Conservation (phyloP, 2,113 vertebrate genomes). For the Silurus asotus region DNA sequence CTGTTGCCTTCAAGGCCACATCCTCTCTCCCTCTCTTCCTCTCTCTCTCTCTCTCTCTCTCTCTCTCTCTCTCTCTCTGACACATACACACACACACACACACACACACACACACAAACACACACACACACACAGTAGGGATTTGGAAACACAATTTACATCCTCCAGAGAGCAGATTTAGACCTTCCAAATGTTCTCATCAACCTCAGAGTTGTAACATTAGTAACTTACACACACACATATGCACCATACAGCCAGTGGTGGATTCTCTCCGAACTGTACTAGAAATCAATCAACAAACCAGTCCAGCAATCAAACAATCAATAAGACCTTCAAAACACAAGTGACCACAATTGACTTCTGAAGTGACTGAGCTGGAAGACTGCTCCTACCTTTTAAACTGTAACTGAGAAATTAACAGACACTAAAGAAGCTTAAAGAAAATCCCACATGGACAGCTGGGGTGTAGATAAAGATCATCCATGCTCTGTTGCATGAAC, state of each 20-base stretch:
- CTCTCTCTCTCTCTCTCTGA: background rate
- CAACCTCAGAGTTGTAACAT: conserved; percentile 3
- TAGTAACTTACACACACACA: background rate
- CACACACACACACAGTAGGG: background rate
- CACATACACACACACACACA: conserved; percentile 28
- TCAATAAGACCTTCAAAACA: conserved; percentile 56
- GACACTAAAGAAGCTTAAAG: background rate
- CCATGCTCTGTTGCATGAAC: background rate
- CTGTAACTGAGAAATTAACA: conserved; percentile 15
- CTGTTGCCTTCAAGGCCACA: conserved; percentile 35
- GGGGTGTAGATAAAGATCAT: background rate
- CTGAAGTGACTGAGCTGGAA: conserved; percentile 24
- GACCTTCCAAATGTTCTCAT: conserved; percentile 8
- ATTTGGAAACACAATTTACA: conserved; percentile 17
- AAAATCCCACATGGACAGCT: background rate
- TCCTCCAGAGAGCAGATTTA: conserved; percentile 5
- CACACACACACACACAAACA: conserved; percentile 16
- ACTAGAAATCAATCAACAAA: conserved; percentile 53
- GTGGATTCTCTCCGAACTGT: background rate
- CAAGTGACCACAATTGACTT: conserved; percentile 32
- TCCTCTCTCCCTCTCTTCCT: background rate
- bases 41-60: background rate
- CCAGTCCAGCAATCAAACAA: conserved; percentile 52
- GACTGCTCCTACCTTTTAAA: background rate
- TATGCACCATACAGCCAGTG: background rate